phyloP scores from a whole-genome alignment of 2,797 vertebrate species.

The Chiloscyllium punctatum region DNA sequence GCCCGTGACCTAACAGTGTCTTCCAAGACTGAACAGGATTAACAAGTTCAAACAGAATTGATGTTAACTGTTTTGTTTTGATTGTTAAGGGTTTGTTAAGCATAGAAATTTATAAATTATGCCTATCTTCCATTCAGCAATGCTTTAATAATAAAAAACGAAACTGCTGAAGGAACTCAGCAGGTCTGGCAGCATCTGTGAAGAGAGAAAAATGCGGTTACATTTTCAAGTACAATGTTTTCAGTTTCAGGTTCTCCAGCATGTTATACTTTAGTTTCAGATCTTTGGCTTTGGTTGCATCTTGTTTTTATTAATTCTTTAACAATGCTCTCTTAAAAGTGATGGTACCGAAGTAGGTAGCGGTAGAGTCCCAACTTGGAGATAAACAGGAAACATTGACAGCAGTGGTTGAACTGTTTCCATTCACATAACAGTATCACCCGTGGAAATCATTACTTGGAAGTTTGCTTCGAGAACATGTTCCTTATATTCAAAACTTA shows the following conservation, averaged over 20 bases:
- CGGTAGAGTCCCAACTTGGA: neutral
- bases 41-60: too few species aligned
- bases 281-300: too few species aligned
- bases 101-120: neutral
- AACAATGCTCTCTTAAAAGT: neutral
- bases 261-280: too few species aligned
- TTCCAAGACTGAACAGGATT: neutral
- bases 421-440: neutral
- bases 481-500: neutral
- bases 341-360: neutral
- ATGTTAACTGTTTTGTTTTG: neutral
- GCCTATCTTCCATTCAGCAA: neutral
- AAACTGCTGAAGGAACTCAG: too few species aligned
- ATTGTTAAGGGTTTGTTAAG: neutral
- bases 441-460: neutral
- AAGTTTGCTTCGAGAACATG: neutral
- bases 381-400: neutral
- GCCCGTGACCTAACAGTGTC: neutral
- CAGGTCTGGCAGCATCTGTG: too few species aligned
- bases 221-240: too few species aligned
- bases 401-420: neutral
- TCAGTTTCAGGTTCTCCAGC: too few species aligned
- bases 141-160: too few species aligned
- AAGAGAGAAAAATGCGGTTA: too few species aligned
- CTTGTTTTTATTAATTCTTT: neutral